These are phyloP conservation scores for Trachymyrmex cornetzi DNA, from an alignment of 1,140 invertebrate genomes.

Conservation along the genomic window DNA sequence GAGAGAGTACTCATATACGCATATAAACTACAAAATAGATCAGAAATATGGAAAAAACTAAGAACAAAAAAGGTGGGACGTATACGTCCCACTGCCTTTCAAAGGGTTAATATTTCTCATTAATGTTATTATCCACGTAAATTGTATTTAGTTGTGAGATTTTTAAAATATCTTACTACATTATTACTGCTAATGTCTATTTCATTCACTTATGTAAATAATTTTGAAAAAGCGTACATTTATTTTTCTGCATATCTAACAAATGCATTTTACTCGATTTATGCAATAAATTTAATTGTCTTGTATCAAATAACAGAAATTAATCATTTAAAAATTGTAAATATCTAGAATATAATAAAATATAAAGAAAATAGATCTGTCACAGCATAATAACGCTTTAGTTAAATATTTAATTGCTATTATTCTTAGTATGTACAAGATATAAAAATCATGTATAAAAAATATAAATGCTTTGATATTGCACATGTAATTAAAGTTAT, in stretches of 20 bases:
- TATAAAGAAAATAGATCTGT: constrained; percentile 1
- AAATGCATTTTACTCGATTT: constrained; percentile 20
- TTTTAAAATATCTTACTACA: neutral
- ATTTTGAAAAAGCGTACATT: constrained; percentile 41
- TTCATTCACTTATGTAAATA: constrained; percentile 13
- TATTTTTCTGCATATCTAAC: constrained; percentile 47
- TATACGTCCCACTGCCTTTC: too few relatives aligned
- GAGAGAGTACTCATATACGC: too few relatives aligned
- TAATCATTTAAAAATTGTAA: constrained; percentile 32
- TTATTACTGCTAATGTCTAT: neutral
- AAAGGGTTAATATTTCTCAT: neutral
- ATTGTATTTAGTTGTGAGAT: constrained; percentile 1
- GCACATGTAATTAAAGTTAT: neutral
- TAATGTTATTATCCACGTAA: neutral
- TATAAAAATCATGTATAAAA: constrained; percentile 1
- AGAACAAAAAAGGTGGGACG: too few relatives aligned
- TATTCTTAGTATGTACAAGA: neutral
- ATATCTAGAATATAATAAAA: constrained; percentile 42
- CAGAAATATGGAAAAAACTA: too few relatives aligned
- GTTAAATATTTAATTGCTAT: constrained; percentile 1
- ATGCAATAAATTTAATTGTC: neutral
- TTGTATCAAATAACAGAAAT: neutral
- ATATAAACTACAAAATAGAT: too few relatives aligned
- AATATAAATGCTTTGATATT: constrained; percentile 15
- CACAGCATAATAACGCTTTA: neutral